These are phyloP conservation scores for Aythya baeri DNA, from an alignment of 2,113 vertebrate species.

Conservation along the genomic window DNA sequence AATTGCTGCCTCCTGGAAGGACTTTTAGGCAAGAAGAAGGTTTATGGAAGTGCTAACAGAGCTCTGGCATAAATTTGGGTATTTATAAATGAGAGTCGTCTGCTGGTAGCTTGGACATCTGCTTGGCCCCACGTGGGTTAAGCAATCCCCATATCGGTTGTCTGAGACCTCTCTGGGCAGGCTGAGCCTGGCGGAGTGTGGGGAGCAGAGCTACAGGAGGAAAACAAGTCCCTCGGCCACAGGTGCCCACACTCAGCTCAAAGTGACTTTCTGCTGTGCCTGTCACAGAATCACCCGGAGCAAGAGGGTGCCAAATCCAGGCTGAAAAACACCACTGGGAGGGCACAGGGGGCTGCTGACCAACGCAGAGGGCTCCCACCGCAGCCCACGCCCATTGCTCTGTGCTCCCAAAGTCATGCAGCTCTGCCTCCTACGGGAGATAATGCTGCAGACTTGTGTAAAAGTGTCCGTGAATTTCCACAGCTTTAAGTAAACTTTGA, in stretches of 20 bases:
- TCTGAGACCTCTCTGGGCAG: background rate
- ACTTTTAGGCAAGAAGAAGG: background rate
- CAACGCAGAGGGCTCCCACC: no score
- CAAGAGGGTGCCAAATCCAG: background rate
- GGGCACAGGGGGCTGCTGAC: no score
- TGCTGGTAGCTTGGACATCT: background rate
- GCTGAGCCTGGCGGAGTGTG: background rate
- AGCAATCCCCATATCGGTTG: fast-evolving
- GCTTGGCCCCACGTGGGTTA: fast-evolving
- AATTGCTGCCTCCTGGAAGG: background rate
- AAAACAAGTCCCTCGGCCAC: background rate
- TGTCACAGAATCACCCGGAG: background rate
- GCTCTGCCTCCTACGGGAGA: background rate
- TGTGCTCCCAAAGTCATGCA: background rate
- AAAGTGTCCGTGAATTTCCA: fast-evolving
- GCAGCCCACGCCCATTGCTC: no score
- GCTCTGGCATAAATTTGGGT: background rate
- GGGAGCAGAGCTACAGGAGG: background rate
- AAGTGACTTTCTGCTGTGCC: background rate
- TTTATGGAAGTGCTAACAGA: background rate
- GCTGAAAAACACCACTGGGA: no score
- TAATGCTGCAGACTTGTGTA: background rate
- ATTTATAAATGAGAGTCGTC: background rate
- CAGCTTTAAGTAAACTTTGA: background rate
- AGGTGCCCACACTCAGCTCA: background rate